Evolutionary conservation across 2,888 invertebrate species (phyloP), one percentile per base, ranked within the genome.

Genomic region (Philaethria dido): DNA sequence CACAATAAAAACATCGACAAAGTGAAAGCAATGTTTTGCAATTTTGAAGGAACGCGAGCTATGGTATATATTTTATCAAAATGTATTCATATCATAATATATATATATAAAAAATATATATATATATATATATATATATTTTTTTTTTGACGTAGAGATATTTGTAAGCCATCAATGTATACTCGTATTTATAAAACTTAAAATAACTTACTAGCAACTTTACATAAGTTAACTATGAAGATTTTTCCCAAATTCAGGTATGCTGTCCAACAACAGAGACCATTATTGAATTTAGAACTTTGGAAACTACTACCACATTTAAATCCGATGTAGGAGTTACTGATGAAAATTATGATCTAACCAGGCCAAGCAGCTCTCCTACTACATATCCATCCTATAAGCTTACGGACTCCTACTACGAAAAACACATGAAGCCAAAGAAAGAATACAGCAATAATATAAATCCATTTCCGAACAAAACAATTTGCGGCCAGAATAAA

Each of bases 391-490:
- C 1, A 1, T 52, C n/a, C n/a, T n/a, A n/a, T n/a, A n/a, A n/a
- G n/a, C n/a, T n/a, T n/a, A n/a, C n/a, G n/a, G n/a, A n/a, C n/a
- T n/a, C n/a, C n/a, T n/a, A n/a, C n/a, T n/a, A n/a, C n/a, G n/a
- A n/a, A n/a, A n/a, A n/a, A n/a, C n/a, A n/a, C n/a, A n/a, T n/a
- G n/a, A n/a, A n/a, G n/a, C n/a, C n/a, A n/a, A n/a, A n/a, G n/a
- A n/a, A n/a, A n/a, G n/a, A n/a, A n/a, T n/a, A n/a, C n/a, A n/a
- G n/a, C n/a, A n/a, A n/a, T n/a, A n/a, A n/a, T n/a, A 16, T 18
- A 2, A 60, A 64, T n/a, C 61, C 66, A 0, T 93, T 80, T n/a
- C 94, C 80, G 0, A 69, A 69, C 60, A 73, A 66, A 66, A 70
- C 57, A 0, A 68, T 72, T 8, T 78, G 81, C 71, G 94, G 94